Base-by-base conservation (phyloP, 2,888 invertebrate genomes). In the Hirtodrosophila confusa region DNA sequence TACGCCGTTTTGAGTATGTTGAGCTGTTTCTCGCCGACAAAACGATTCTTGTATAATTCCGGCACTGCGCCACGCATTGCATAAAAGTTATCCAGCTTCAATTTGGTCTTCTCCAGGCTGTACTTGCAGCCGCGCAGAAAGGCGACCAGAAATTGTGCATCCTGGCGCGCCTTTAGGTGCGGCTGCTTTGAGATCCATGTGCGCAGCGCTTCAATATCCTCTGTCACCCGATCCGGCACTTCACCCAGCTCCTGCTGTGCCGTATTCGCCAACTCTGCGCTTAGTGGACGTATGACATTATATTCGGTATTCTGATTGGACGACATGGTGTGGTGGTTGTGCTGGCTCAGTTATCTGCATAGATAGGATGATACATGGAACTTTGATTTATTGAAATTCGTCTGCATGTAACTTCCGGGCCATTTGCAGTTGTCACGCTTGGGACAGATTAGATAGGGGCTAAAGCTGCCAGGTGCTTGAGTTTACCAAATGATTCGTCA, bases 51-150 rank as follows among this genome's bases (percentile, higher is more conserved):
- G 78, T 93, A 94, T 56, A 94, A 91, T 83, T 95, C 94, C 0
- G 94, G 94, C 0, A 93, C 91, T 33, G 93, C 90, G 3, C 92
- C 92, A 68, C 93, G 93, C 82, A 91, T 85, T 0, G 94, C 93
- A 83, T 94, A 94, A 86, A 93, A 94, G 90, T 92, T 93, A 69
- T 94, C 93, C 24, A 94, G 69, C 80, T 94, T 94, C 43, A 92
- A 91, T 88, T 94, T 94, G 5, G 93, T 91, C 69, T 92, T 91
- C 80, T 93, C 93, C 75, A 93, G 83, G 67, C 93, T 93, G 86
- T 92, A 93, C 86, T 93, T 93, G 78, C 93, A 93, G 33, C 93
- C 93, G 9, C 94, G 91, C 45, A 94, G 86, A 82, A 93, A 94
- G 9, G 92, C 90, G 6, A 93, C 79, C 45, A 94, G 71, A 75